Evolutionary conservation across 2,888 invertebrate species (phyloP), one percentile per base, ranked within the genome.

Genomic region (Chymomyza caudatula): DNA sequence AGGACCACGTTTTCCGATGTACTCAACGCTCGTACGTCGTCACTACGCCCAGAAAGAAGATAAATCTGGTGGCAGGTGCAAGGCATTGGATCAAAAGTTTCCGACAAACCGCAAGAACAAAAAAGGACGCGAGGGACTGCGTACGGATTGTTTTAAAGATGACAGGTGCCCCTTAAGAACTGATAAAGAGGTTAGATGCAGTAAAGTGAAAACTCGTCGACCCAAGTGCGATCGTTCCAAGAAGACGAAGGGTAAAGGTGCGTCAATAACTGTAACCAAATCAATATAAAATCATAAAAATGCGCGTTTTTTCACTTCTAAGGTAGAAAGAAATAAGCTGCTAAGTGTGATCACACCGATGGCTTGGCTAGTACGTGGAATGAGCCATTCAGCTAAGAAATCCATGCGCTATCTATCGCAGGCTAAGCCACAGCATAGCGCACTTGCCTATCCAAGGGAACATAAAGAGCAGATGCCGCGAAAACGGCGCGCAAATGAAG

Each of bases 241-340:
- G n/a, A 22, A 52, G 0, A 80, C 85, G 29, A 85, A 85, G 1
- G 52, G 4, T 6, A 62, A 69, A 58, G 69, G 77, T 77, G 57
- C 19, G 55, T 65, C 53, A 6, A 6, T 37, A 2, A 20, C 15
- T 6, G 20, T 4, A 42, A 8, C 17, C 17, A 17, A 43, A 20
- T 47, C 4, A 44, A 5, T 44, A 2, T 47, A 44, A 3, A 44
- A 22, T 4, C n/a, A 43, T 47, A 6, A 47, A 63, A 67, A 76
- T 64, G 43, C 17, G 0, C 13, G 17, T 43, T 51, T 0, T 52
- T 67, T 63, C 42, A 74, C 63, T 55, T 44, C 66, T 56, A 81
- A 86, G 87, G 78, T 70, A 87, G 84, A 78, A 86, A 66, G 63
- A 86, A 74, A 53, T 81, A 58, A 62, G n/a, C 65, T 75, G n/a